Conservation (phyloP, 2,797 vertebrate species). For the Sebastes nivosus region DNA sequence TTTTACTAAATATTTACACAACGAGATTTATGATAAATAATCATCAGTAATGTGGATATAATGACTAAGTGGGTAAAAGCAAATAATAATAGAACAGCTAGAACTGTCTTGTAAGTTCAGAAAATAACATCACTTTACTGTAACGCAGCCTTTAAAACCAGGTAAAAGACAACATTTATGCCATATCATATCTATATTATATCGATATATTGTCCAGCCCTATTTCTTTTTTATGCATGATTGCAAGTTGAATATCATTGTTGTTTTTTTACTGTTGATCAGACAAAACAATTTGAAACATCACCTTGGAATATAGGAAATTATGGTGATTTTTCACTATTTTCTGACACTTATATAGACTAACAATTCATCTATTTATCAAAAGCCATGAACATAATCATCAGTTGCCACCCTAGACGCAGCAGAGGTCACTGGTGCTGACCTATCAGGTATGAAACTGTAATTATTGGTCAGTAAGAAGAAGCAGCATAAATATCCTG, state of each 20-base stretch:
- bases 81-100: no score
- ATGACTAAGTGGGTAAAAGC: no score
- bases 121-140: no score
- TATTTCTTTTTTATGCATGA: not conserved
- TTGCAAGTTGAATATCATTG: no score
- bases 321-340: not conserved
- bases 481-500: not conserved
- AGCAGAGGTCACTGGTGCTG: not conserved
- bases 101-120: no score
- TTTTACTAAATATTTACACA: no score
- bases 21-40: no score
- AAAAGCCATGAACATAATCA: not conserved
- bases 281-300: not conserved
- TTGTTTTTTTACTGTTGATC: not conserved
- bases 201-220: no score
- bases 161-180: no score
- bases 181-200: no score
- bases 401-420: not conserved
- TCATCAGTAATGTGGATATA: no score
- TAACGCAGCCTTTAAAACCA: no score
- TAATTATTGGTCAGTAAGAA: not conserved
- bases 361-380: not conserved
- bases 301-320: not conserved
- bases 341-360: not conserved
- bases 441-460: not conserved